Evolutionary conservation across 2,797 vertebrate species (phyloP), one percentile per base, ranked within the genome.

Genomic region (Threskiornis aethiopicus): DNA sequence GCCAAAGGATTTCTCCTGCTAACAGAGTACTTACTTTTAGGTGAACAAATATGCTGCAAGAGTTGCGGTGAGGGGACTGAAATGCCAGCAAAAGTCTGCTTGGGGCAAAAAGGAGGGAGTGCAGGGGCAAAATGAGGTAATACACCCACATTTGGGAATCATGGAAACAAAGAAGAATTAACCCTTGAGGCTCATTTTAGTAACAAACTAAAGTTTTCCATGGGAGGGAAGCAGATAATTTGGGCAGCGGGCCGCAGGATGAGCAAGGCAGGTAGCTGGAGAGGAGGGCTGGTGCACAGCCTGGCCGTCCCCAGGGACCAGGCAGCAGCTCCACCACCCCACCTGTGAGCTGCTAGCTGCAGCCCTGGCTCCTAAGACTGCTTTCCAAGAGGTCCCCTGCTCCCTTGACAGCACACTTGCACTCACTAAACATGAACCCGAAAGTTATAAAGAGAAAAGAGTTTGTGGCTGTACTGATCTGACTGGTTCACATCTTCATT

Each of bases 1-100:
- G 62, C 55, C 44, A 94, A 86, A 65, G 37, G 37, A 57, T 90
- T 90, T 82, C 42, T 94, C n/a, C 22, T 84, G 16, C 58, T 89
- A 69, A 62, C 25, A 72, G 31, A 59, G 29, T 6, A 10, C 75
- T 82, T 46, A 44, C 46, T 88, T 93, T 59, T 57, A 84, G 31
- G 35, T n/a, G 77, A 94, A 64, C 31, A 93, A 80, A 70, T 25
- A 65, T 0, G 2, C 33, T 37, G 55, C 3, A 1, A 78, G 49
- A 80, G 51, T 33, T 0, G 2, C 12, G n/a, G 28, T 0, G 1
- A 25, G 22, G 17, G 25, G 25, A 69, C 31, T 7, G 5, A 92
- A 95, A 81, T 51, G 39, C 55, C 76, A 93, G 54, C 39, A 82
- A 70, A 90, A 42, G 28, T 52, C 61, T 80, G 49, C 84, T 86